phyloP scores from a whole-genome alignment of 2,113 vertebrate species.

The Chloroceryle aenea region DNA sequence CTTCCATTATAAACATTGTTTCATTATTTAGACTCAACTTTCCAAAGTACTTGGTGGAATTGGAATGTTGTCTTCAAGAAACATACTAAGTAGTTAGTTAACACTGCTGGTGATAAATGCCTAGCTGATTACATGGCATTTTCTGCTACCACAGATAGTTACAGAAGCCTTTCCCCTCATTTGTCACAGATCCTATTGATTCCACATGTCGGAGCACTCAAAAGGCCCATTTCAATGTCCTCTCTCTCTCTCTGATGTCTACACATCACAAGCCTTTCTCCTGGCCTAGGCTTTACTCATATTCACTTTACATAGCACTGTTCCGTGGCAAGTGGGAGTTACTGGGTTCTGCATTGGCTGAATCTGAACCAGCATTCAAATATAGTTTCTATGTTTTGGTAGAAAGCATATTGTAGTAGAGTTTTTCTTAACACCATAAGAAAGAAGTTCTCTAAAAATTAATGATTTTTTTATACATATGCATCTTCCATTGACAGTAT shows the following conservation, averaged over 20 bases:
- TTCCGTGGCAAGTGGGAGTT: background rate
- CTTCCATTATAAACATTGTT: background rate
- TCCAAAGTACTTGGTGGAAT: background rate
- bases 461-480: slow-evolving; percentile 28
- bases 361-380: slow-evolving; percentile 44
- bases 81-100: background rate
- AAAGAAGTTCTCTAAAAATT: slow-evolving; percentile 22
- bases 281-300: background rate
- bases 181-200: background rate
- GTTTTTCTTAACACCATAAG: background rate
- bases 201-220: background rate
- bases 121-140: background rate
- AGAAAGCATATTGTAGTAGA: slow-evolving; percentile 27
- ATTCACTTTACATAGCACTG: background rate
- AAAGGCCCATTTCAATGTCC: background rate
- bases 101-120: background rate
- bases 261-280: background rate
- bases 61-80: background rate
- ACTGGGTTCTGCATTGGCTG: background rate
- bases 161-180: background rate
- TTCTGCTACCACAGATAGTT: background rate
- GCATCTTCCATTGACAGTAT: background rate
- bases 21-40: background rate
- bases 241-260: background rate
- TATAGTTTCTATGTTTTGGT: slow-evolving; percentile 44